Conservation (phyloP, 2,888 invertebrate genomes). For the Drosophila nigricruria region DNA sequence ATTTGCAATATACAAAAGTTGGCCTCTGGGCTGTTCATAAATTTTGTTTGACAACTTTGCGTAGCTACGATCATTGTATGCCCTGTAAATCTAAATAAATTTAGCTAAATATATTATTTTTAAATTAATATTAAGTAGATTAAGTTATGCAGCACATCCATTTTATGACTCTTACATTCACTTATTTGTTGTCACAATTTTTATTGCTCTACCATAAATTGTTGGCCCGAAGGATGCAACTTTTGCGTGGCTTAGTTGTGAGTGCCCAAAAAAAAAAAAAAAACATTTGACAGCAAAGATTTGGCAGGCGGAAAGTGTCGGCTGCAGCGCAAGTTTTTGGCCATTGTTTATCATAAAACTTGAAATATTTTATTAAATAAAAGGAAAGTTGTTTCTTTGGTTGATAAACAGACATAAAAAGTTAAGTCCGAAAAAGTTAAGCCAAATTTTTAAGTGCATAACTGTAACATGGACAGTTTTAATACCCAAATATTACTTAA, state of each 20-base stretch:
- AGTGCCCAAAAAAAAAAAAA: conserved; percentile 32
- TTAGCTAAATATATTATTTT: background rate
- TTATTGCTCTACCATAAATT: conserved; percentile 62
- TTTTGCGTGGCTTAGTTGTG: conserved; percentile 28
- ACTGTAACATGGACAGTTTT: background rate
- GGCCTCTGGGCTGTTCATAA: conserved; percentile 40
- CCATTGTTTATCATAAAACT: conserved; percentile 27
- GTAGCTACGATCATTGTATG: background rate
- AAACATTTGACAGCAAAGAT: conserved; percentile 1
- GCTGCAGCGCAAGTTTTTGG: conserved; percentile 37
- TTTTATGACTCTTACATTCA: background rate
- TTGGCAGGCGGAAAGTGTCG: conserved; percentile 21
- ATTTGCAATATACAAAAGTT: background rate
- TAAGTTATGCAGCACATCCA: background rate
- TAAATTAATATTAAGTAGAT: background rate
- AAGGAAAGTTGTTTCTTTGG: background rate
- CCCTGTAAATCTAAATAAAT: too few relatives aligned
- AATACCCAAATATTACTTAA: background rate
- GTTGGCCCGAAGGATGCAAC: conserved; percentile 46
- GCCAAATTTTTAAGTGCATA: background rate
- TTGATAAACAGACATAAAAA: conserved; percentile 16
- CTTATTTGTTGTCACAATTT: conserved; percentile 38
- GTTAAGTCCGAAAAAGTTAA: conserved; percentile 13
- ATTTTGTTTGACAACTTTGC: conserved; percentile 54
- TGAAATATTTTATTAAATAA: conserved; percentile 38